These are phyloP conservation scores for Lamellibrachia columna DNA, from an alignment of 2,888 invertebrate species.

Conservation along the genomic window DNA sequence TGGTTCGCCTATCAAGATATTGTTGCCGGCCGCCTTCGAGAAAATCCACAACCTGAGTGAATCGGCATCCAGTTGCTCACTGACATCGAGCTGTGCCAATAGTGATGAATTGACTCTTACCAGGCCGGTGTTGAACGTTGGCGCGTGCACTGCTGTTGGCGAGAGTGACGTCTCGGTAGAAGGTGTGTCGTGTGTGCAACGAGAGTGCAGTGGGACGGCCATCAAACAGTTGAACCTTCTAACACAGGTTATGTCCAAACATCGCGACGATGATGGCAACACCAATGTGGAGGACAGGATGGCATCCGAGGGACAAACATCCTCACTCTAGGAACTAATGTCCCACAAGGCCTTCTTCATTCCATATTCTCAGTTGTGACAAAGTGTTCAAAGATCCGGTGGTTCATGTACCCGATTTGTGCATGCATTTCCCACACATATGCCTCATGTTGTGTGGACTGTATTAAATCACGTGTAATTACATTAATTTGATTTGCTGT, in stretches of 20 bases:
- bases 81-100: background rate
- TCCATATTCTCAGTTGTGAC: background rate
- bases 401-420: background rate
- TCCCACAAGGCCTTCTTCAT: background rate
- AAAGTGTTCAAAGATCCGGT: background rate
- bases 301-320: background rate
- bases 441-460: background rate
- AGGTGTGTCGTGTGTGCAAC: background rate
- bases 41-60: conserved; percentile 44
- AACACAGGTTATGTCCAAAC: background rate
- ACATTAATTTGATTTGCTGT: background rate
- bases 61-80: conserved; percentile 30
- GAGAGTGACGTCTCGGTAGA: background rate
- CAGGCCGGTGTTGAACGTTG: background rate
- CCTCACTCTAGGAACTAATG: background rate
- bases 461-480: background rate
- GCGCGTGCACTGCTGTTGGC: background rate
- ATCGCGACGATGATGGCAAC: background rate
- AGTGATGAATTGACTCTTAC: background rate
- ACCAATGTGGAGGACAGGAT: background rate
- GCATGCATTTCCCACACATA: background rate
- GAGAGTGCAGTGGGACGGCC: background rate
- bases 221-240: background rate
- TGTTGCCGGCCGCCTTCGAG: conserved; percentile 49
- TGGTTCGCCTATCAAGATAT: conserved; percentile 44